phyloP scores from a whole-genome alignment of 2,888 invertebrate genomes.

The Limulus polyphemus region DNA sequence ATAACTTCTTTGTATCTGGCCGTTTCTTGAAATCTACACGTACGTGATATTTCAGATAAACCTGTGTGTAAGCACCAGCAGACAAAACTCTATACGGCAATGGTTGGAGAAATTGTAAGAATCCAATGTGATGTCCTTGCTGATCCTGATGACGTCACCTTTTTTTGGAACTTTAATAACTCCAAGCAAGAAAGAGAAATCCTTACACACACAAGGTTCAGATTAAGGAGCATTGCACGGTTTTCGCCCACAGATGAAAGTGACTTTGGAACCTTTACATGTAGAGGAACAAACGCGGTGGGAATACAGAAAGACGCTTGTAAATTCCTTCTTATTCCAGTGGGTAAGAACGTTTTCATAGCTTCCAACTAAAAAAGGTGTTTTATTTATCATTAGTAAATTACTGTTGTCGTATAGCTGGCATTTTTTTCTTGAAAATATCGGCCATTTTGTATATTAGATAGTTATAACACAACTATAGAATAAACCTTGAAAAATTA shows the following conservation, averaged over 20 bases:
- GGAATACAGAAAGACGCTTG: constrained; percentile 74
- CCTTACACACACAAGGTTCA: constrained; percentile 44
- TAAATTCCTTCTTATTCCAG: constrained; percentile 75
- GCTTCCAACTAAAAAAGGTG: too few species aligned
- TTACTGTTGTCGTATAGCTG: too few species aligned
- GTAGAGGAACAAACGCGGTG: constrained; percentile 66
- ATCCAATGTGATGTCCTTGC: constrained; percentile 81
- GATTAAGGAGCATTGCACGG: constrained; percentile 65
- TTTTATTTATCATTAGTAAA: too few species aligned
- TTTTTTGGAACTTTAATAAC: constrained; percentile 24
- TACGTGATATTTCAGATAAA: constrained; percentile 21
- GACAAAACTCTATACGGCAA: constrained; percentile 55
- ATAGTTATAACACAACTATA: too few species aligned
- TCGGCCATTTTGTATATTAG: too few species aligned
- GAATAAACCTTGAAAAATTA: too few species aligned
- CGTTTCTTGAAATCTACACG: too few species aligned
- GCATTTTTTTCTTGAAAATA: too few species aligned
- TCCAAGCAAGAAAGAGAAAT: constrained; percentile 16
- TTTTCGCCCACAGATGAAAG: constrained; percentile 79
- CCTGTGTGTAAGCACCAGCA: constrained; percentile 28
- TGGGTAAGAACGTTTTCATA: constrained; percentile 6
- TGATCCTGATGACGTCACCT: constrained; percentile 59
- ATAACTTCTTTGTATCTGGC: too few species aligned
- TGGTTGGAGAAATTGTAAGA: constrained; percentile 70
- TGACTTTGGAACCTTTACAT: constrained; percentile 78